Evolutionary conservation across 2,888 invertebrate genomes (phyloP).

Genomic region (Eupeodes luniger): DNA sequence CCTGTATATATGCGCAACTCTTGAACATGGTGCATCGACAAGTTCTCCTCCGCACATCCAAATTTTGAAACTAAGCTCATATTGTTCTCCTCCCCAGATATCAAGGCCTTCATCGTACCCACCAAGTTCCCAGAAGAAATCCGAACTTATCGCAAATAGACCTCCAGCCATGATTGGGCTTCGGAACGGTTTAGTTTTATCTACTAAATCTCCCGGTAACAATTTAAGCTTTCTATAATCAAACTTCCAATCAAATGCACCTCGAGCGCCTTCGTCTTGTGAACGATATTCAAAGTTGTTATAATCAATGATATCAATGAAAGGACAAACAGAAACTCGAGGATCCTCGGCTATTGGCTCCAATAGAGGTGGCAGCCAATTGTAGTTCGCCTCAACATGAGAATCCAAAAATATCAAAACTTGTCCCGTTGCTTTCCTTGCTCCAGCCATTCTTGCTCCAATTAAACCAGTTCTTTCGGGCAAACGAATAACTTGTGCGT

Average conservation of each 20-base stretch:
- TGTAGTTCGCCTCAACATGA: slow-evolving; percentile 95
- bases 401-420: slow-evolving; percentile 95
- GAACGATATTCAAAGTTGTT: slow-evolving; percentile 96
- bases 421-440: slow-evolving; percentile 90
- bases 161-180: slow-evolving; percentile 99
- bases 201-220: slow-evolving; percentile 81
- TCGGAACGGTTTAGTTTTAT: slow-evolving; percentile 84
- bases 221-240: slow-evolving; percentile 96
- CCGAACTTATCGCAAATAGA: slow-evolving; percentile 95
- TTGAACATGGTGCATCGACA: slow-evolving; percentile 96
- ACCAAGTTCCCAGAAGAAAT: slow-evolving; percentile 98
- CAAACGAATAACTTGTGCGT: slow-evolving; percentile 91
- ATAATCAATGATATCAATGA: slow-evolving; percentile 97
- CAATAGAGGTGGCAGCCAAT: slow-evolving; percentile 96
- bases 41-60: slow-evolving; percentile 98
- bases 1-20: slow-evolving; percentile 95
- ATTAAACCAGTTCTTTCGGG: slow-evolving; percentile 92
- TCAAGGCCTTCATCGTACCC: slow-evolving; percentile 97
- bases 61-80: slow-evolving; percentile 98
- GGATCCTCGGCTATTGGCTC: slow-evolving; percentile 95
- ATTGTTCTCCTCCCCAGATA: slow-evolving; percentile 99
- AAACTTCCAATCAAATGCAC: slow-evolving; percentile 99
- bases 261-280: slow-evolving; percentile 96
- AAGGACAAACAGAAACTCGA: slow-evolving; percentile 96
- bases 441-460: slow-evolving; percentile 94